Conservation (phyloP, 2,797 vertebrate species). For the Adelosebastes latens region DNA sequence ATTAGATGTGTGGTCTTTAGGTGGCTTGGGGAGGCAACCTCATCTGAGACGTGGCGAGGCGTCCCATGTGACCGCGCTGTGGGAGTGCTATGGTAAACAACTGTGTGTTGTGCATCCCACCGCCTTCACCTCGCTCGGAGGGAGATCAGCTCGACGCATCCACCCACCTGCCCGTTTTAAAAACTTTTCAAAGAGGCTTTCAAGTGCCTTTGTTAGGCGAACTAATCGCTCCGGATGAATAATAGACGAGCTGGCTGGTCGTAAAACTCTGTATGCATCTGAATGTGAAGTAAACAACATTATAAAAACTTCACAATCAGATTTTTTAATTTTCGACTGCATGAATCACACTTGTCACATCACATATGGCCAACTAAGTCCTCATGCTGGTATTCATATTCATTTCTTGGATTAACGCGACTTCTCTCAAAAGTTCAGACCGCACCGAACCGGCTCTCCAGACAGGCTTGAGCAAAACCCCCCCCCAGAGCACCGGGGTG, state of each 20-base stretch:
- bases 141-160: constrained; percentile 39
- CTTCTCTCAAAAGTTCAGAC: constrained; percentile 50
- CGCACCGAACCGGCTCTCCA: constrained; percentile 20
- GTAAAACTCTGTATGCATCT: not conserved
- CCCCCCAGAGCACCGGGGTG: not conserved
- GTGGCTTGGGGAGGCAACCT: constrained; percentile 31
- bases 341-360: constrained; percentile 13
- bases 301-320: not conserved
- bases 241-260: not conserved
- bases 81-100: constrained; percentile 68
- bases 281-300: not conserved
- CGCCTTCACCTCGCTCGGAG: constrained; percentile 34
- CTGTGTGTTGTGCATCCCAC: constrained; percentile 47
- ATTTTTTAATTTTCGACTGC: not conserved
- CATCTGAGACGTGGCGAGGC: constrained; percentile 33
- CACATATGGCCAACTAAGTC: constrained; percentile 28
- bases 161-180: constrained; percentile 36
- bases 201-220: not conserved
- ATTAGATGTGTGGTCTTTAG: constrained; percentile 23
- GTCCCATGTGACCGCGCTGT: constrained; percentile 58
- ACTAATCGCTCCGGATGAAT: not conserved
- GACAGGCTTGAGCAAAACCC: constrained; percentile 6
- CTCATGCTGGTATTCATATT: constrained; percentile 30
- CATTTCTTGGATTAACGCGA: constrained; percentile 41
- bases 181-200: constrained; percentile 35